These are phyloP conservation scores for Anguilla megastoma DNA, from an alignment of 2,797 vertebrate genomes.

Conservation along the genomic window DNA sequence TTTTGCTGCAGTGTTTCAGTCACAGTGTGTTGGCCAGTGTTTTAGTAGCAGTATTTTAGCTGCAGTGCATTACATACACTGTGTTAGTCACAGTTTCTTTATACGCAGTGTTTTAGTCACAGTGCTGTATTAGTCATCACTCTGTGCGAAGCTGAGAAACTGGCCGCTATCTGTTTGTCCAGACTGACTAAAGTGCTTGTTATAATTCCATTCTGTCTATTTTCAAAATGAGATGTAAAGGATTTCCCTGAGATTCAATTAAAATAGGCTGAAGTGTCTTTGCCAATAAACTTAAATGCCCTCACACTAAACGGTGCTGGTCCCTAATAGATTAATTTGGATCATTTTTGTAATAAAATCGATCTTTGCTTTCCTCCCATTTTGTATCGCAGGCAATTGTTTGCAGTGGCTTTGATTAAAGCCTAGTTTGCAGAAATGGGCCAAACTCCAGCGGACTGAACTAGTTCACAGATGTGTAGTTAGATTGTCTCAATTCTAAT, in stretches of 20 bases:
- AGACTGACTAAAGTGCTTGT: too few species aligned
- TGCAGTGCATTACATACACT: too few species aligned
- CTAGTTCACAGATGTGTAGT: background rate
- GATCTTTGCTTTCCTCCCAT: background rate
- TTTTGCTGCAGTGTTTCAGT: too few species aligned
- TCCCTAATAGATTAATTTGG: background rate
- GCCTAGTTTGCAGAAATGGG: background rate
- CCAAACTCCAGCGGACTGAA: background rate
- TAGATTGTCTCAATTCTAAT: background rate
- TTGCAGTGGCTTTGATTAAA: constrained; percentile 5
- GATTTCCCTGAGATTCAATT: too few species aligned
- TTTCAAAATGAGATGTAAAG: too few species aligned
- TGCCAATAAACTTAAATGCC: background rate
- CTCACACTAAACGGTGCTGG: background rate
- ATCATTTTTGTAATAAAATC: background rate
- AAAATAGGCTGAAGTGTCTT: too few species aligned
- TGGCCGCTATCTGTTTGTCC: too few species aligned
- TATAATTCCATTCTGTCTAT: too few species aligned
- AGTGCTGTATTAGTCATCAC: background rate
- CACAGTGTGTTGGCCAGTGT: too few species aligned
- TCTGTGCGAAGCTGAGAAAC: too few species aligned
- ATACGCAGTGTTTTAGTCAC: background rate
- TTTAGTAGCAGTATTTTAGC: too few species aligned
- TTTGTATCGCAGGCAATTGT: background rate
- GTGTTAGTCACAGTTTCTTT: too few species aligned